Evolutionary conservation across 2,113 vertebrate species (phyloP).

Genomic region (Colaptes auratus): DNA sequence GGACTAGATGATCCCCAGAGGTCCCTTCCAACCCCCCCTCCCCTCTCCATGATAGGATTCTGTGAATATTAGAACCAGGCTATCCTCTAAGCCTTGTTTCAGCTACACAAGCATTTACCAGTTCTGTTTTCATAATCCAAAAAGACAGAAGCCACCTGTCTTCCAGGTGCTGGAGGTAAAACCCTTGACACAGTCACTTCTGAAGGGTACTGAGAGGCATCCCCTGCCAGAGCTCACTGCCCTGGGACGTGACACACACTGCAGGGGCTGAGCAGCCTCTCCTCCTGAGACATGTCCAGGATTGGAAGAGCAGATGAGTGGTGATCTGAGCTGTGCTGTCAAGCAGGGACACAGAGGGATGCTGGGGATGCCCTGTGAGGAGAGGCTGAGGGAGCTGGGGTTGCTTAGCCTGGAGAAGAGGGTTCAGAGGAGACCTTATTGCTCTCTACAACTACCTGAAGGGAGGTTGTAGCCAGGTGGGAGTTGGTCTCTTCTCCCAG

Average conservation of each 20-base stretch:
- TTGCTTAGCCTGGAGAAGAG: no score
- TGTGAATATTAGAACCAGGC: conserved; percentile 8
- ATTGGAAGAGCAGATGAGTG: not conserved
- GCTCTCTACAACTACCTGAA: no score
- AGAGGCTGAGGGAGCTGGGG: no score
- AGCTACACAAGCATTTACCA: not conserved
- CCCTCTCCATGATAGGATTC: no score
- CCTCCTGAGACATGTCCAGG: fast-evolving
- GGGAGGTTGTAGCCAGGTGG: no score
- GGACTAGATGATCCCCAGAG: no score
- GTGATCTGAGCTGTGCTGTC: not conserved
- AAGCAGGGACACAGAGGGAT: not conserved
- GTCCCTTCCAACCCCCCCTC: no score
- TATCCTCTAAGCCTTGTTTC: not conserved
- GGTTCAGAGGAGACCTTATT: no score
- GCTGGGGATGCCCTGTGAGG: not conserved
- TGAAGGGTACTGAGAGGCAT: not conserved
- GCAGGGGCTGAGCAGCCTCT: not conserved
- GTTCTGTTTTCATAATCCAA: not conserved
- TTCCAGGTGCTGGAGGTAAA: not conserved
- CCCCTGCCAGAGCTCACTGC: not conserved
- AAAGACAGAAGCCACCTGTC: not conserved
- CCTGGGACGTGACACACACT: fast-evolving
- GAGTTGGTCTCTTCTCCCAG: no score
- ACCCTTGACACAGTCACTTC: not conserved